phyloP scores from a whole-genome alignment of 2,797 vertebrate species.

The Gila robusta region DNA sequence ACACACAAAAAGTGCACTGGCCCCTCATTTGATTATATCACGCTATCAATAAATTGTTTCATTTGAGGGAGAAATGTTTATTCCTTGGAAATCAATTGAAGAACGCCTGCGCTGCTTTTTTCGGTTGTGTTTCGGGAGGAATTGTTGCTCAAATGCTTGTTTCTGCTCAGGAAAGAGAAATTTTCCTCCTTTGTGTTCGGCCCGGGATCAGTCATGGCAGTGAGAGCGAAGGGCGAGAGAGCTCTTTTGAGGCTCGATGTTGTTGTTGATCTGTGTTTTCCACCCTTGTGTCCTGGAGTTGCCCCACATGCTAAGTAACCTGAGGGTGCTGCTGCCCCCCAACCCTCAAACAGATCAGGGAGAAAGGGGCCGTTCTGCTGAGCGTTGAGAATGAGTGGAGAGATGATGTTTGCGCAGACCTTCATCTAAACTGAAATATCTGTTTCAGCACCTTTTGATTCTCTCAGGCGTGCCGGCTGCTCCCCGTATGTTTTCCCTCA shows the following conservation, averaged over 20 bases:
- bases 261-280: conserved; percentile 85
- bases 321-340: conserved; percentile 49
- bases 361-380: conserved; percentile 37
- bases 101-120: conserved; percentile 85
- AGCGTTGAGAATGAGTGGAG: conserved; percentile 49
- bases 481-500: conserved; percentile 44
- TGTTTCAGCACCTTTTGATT: conserved; percentile 43
- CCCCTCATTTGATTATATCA: conserved; percentile 94
- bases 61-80: conserved; percentile 97
- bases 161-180: conserved; percentile 73
- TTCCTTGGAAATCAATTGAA: conserved; percentile 98
- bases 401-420: conserved; percentile 57
- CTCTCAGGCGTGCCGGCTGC: conserved; percentile 36
- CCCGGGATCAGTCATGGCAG: conserved; percentile 59
- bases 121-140: conserved; percentile 86
- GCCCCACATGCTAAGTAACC: conserved; percentile 72
- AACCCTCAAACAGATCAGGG: conserved; percentile 44
- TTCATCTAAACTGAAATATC: conserved; percentile 53
- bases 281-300: conserved; percentile 77
- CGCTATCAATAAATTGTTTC: conserved; percentile 99
- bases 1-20: conserved; percentile 87
- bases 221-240: conserved; percentile 52
- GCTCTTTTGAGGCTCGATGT: conserved; percentile 69
- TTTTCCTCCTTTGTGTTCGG: conserved; percentile 38
- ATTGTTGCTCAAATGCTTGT: conserved; percentile 77